phyloP scores from a whole-genome alignment of 2,888 invertebrate genomes.

The Apamea crenata region DNA sequence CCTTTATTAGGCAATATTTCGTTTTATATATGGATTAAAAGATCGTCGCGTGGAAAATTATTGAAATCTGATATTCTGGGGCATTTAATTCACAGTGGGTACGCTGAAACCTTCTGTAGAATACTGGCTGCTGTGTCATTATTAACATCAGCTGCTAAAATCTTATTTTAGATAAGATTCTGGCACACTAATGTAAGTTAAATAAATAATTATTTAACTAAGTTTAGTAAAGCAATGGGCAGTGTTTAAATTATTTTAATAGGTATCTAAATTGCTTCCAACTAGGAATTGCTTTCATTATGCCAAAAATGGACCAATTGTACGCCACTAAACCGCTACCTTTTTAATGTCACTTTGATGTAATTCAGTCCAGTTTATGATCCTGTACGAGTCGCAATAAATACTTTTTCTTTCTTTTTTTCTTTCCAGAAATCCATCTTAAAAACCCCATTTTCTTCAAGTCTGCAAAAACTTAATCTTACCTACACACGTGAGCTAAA shows the following conservation, averaged over 20 bases:
- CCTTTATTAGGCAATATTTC: constrained; percentile 62
- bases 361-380: constrained; percentile 5
- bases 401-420: too few relatives aligned
- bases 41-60: constrained; percentile 33
- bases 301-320: background rate
- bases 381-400: too few relatives aligned
- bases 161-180: constrained; percentile 31
- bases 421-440: background rate
- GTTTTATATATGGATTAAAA: constrained; percentile 30
- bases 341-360: background rate
- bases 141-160: constrained; percentile 9
- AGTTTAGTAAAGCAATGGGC: background rate
- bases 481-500: constrained; percentile 18
- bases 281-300: background rate
- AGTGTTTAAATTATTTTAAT: background rate
- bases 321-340: background rate
- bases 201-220: constrained; percentile 6
- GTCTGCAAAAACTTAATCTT: constrained; percentile 15
- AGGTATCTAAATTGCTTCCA: background rate
- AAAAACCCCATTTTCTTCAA: background rate
- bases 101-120: background rate
- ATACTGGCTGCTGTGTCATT: constrained; percentile 4
- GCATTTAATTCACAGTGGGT: constrained; percentile 20
- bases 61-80: constrained; percentile 39
- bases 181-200: constrained; percentile 1